Evolutionary conservation across 2,113 vertebrate genomes (phyloP).

Genomic region (Periophthalmus modestus): DNA sequence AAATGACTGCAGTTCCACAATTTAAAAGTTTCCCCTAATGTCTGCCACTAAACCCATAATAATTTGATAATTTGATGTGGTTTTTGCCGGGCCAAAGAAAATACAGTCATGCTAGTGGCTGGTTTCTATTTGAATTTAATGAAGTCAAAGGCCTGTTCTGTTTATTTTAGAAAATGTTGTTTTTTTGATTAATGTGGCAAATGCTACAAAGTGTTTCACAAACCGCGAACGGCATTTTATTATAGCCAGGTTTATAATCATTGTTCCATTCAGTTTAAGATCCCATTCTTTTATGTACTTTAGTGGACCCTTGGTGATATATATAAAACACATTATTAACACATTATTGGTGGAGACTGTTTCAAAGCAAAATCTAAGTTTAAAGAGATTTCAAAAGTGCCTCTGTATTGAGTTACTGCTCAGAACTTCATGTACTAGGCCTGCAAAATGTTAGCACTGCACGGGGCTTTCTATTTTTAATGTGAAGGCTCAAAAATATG

Average conservation of each 20-base stretch:
- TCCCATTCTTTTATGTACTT: not conserved
- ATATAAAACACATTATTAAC: not conserved
- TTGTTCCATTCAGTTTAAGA: not conserved
- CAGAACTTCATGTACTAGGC: not conserved
- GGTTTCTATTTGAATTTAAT: not conserved
- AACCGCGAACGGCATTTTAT: not conserved
- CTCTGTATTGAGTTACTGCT: not conserved
- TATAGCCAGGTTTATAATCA: not conserved
- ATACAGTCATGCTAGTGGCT: not conserved
- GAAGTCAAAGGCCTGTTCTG: not conserved
- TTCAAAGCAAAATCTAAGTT: not conserved
- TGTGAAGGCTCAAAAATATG: not conserved
- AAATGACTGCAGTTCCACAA: not conserved
- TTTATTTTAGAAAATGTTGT: not conserved
- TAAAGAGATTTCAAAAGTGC: not conserved
- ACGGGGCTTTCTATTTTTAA: not conserved
- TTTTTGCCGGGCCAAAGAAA: slow-evolving; percentile 2
- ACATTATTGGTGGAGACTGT: not conserved
- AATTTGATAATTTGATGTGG: not conserved
- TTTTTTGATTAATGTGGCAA: not conserved
- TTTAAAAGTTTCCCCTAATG: not conserved
- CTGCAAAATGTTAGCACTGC: not conserved
- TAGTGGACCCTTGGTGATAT: not conserved
- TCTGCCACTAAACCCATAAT: not conserved
- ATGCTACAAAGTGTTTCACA: not conserved